Conservation (phyloP, 1,140 invertebrate species). For the Tetramorium simillimum region DNA sequence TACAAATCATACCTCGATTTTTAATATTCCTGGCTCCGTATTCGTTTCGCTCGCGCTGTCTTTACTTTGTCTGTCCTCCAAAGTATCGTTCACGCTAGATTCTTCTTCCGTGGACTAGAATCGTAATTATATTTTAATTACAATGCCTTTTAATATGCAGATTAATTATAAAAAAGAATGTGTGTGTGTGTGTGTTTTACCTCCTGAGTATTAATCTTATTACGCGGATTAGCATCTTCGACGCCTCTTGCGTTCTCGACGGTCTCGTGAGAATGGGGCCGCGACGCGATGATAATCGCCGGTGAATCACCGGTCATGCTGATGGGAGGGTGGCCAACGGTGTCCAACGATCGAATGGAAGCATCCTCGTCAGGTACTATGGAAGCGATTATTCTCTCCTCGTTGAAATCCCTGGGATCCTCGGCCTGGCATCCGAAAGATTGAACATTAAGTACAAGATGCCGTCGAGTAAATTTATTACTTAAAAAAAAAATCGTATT, state of each 20-base stretch:
- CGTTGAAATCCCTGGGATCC: constrained; percentile 27
- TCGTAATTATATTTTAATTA: background rate
- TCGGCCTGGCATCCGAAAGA: background rate
- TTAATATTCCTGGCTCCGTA: constrained; percentile 66
- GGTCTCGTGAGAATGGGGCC: constrained; percentile 63
- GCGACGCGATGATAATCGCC: constrained; percentile 66
- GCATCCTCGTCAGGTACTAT: constrained; percentile 43
- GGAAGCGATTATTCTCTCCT: constrained; percentile 51
- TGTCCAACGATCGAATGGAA: constrained; percentile 22
- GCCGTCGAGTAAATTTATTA: background rate
- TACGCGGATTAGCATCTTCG: constrained; percentile 2
- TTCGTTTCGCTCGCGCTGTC: constrained; percentile 71
- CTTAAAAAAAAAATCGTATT: background rate
- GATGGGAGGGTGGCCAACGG: background rate
- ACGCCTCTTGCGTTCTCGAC: constrained; percentile 14
- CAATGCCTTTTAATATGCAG: background rate
- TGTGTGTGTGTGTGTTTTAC: background rate
- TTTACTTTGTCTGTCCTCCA: constrained; percentile 57
- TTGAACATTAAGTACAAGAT: background rate
- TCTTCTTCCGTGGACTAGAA: constrained; percentile 61
- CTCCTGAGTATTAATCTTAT: constrained; percentile 33
- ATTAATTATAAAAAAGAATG: background rate
- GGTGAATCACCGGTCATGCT: constrained; percentile 55
- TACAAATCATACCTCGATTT: constrained; percentile 65
- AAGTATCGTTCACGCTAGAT: constrained; percentile 40